Evolutionary conservation across 2,113 vertebrate species (phyloP).

Genomic region (Oreochromis tanganicae): DNA sequence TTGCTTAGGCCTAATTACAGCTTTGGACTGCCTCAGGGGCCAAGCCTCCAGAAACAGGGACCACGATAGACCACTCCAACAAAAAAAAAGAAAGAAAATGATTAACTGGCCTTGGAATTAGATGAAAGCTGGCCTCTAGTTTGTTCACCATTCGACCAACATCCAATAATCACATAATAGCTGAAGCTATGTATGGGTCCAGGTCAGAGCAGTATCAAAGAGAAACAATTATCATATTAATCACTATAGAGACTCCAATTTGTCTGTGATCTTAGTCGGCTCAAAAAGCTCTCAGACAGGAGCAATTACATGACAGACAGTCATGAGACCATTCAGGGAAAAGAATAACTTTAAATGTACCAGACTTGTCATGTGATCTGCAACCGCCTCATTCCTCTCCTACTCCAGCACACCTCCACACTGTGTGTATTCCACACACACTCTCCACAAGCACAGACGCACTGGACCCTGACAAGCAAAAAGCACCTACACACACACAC

Average conservation of each 20-base stretch:
- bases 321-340: conserved; percentile 23
- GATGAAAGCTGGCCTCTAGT: conserved; percentile 48
- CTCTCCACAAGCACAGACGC: background rate
- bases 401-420: background rate
- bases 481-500: background rate
- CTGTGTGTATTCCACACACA: background rate
- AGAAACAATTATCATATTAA: conserved; percentile 35
- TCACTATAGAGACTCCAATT: conserved; percentile 14
- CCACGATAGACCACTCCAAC: conserved; percentile 37
- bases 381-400: conserved; percentile 15
- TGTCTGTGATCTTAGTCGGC: background rate
- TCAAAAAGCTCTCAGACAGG: conserved; percentile 12
- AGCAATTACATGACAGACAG: conserved; percentile 22
- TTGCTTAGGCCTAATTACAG: conserved; percentile 59
- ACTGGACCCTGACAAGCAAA: background rate
- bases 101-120: conserved; percentile 38
- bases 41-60: conserved; percentile 47
- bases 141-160: conserved; percentile 18
- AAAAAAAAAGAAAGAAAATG: background rate
- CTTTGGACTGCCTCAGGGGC: conserved; percentile 38
- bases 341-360: conserved; percentile 18
- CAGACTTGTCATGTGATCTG: conserved; percentile 48
- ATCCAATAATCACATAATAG: conserved; percentile 40
- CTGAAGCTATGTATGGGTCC: background rate
- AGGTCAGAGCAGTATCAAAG: conserved; percentile 38